Percentiles rank a stretch among this genome's conserved stretches.
Conservation (phyloP, 2,797 vertebrate species). For the Aotus griseimembra region DNA sequence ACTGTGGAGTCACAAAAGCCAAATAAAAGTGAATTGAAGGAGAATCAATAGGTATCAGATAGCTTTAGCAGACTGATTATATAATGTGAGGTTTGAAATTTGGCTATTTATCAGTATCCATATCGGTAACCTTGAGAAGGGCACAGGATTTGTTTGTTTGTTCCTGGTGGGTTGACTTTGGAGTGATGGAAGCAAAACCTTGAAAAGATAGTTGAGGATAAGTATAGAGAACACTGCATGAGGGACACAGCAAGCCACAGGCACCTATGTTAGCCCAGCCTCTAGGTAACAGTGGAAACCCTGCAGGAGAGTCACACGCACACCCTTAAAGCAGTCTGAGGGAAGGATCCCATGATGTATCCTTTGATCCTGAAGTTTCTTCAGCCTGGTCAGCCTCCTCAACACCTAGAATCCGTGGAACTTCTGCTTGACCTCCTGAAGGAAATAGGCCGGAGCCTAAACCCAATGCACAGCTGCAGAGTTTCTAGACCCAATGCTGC, state of each 20-base stretch:
- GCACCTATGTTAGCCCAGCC: not conserved
- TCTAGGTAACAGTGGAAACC: not conserved
- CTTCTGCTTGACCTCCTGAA: not conserved
- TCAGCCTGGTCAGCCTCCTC: not conserved
- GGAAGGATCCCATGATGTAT: not conserved
- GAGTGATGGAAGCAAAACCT: not conserved
- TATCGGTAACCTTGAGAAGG: conserved; percentile 15
- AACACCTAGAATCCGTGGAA: not conserved
- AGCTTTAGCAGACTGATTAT: not conserved
- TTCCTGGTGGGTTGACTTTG: not conserved
- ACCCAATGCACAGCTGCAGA: not conserved
- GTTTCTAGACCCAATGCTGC: not conserved
- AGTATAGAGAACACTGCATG: too few relatives aligned
- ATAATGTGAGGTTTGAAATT: not conserved
- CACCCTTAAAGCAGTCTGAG: not conserved
- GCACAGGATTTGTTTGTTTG: not conserved
- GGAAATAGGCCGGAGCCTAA: not conserved
- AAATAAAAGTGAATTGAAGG: not conserved
- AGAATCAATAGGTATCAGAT: not conserved
- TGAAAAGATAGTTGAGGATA: not conserved
- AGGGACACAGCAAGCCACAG: not conserved
- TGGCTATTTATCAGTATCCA: not conserved
- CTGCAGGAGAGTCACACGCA: not conserved
- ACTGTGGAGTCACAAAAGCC: not conserved
- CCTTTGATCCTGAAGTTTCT: not conserved